Percentiles rank a stretch among this genome's conserved stretches.
phyloP scores from a whole-genome alignment of 2,797 vertebrate species.

The Chelidonichthys spinosus region DNA sequence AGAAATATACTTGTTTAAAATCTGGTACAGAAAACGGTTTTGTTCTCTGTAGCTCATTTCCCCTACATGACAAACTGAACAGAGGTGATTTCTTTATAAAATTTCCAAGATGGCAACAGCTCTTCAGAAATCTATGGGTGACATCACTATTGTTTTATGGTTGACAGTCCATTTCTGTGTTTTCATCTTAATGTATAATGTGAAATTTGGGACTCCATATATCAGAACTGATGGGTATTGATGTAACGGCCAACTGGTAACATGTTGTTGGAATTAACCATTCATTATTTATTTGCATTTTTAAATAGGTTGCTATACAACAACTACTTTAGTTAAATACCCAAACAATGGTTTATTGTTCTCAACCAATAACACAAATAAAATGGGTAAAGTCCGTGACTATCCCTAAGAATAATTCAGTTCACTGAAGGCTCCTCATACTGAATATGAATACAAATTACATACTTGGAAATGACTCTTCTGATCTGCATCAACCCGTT shows the following conservation, averaged over 20 bases:
- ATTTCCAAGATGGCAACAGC: no score
- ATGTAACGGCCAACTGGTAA: background rate
- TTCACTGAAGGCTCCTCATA: slow-evolving; percentile 7
- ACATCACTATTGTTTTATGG: no score
- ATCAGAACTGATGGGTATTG: slow-evolving; percentile 8
- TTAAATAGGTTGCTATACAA: background rate
- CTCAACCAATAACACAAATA: background rate
- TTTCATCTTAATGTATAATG: background rate
- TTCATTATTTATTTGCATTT: background rate
- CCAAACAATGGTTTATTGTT: slow-evolving; percentile 14
- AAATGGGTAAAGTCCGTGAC: slow-evolving; percentile 1
- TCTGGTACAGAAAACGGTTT: no score
- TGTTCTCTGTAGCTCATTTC: no score
- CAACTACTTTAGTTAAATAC: background rate
- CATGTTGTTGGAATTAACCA: slow-evolving; percentile 4
- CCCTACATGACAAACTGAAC: no score
- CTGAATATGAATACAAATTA: slow-evolving; percentile 37
- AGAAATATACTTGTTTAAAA: no score
- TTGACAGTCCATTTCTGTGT: background rate
- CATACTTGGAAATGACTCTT: slow-evolving; percentile 25
- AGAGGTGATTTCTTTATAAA: no score
- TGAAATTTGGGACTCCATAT: slow-evolving; percentile 9
- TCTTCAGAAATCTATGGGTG: no score
- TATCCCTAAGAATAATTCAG: slow-evolving; percentile 5
- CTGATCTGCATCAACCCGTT: slow-evolving; percentile 47